Base-by-base conservation (phyloP, 2,113 vertebrate genomes). In the Melospiza georgiana region DNA sequence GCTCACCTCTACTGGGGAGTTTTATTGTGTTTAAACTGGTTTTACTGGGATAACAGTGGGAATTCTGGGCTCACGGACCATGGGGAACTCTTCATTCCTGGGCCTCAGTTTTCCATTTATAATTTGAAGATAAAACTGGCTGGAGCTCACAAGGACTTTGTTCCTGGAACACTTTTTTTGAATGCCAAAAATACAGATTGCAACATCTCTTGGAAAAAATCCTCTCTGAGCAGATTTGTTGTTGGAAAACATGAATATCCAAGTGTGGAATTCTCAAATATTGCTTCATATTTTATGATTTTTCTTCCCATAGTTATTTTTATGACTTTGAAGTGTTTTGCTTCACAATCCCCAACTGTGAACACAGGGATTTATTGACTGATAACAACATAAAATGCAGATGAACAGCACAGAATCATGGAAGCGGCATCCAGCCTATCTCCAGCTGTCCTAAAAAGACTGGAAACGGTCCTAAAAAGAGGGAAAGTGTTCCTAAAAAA, bases 201-300 rank as follows among this genome's bases (percentile, higher is more conserved):
- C 90, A 75, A 92, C 82, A 90, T 90, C 57, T 51, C 19, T 3
- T 63, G 95, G 90, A 82, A 94, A 91, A 95, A 91, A 59, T 43
- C 46, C 57, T 85, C 92, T 19, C 28, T 1, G 35, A 87, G 65
- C n/a, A 33, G 46, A 58, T 82, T 87, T 87, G 81, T 66, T 87
- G 46, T 71, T 87, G 90, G 82, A 87, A 91, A 93, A 78, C 43
- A 15, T 74, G 55, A 57, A 84, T 82, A 87, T 93, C 75, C 5
- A 21, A 75, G 69, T 10, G 55, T 16, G 46, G 74, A 85, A 59
- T 90, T 71, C 41, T 92, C 61, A 82, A 66, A 78, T 90, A 67
- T 89, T 90, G 48, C 48, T 90, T 81, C 78, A 67, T 84, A 35
- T 71, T 78, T 84, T 62, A 63, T 46, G 33, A 75, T 65, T 54